Base-by-base conservation (phyloP, 2,888 invertebrate species). In the Microlaimidae sp. region DNA sequence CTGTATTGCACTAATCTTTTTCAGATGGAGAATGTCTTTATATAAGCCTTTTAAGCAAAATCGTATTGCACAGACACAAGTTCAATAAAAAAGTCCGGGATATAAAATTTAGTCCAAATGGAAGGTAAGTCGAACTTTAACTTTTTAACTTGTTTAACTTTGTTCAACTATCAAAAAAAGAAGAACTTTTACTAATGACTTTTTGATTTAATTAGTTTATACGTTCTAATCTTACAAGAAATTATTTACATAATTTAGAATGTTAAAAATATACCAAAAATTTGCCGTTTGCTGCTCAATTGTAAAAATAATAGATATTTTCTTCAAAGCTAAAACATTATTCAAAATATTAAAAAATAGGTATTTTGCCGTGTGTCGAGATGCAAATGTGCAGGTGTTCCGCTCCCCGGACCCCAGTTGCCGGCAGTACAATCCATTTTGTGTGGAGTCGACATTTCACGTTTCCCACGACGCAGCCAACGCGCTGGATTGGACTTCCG, bases 71-170 rank as follows among this genome's bases (percentile, higher is more conserved):
- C 68, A 80, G 78, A 43, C 83, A 88, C 64, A 80, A 83, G 66
- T 90, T 92, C 69, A 83, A 82, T 64, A 76, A 80, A 54, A 78
- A 78, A 58, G 81, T 89, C 0, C 78, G 78, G 60, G 80, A 80
- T 50, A 78, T 92, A 0, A 80, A 80, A 65, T 97, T 95, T 72
- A 92, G 92, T 67, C 93, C 93, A 0, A 82, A 93, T 76, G 89
- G 90, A 24, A 82, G 81, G 75, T 82, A 64, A 63, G 69, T 53
- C n/a, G 10, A 4, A n/a, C n/a, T n/a, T n/a, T n/a, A n/a, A n/a
- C n/a, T n/a, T n/a, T n/a, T n/a, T n/a, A n/a, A n/a, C n/a, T n/a
- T n/a, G n/a, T n/a, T n/a, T n/a, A n/a, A n/a, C n/a, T n/a, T n/a
- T n/a, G 69, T 53, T 19, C 10, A 4, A n/a, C n/a, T n/a, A n/a